Base-by-base conservation (phyloP, 2,888 invertebrate genomes). In the Sesamia inferens region DNA sequence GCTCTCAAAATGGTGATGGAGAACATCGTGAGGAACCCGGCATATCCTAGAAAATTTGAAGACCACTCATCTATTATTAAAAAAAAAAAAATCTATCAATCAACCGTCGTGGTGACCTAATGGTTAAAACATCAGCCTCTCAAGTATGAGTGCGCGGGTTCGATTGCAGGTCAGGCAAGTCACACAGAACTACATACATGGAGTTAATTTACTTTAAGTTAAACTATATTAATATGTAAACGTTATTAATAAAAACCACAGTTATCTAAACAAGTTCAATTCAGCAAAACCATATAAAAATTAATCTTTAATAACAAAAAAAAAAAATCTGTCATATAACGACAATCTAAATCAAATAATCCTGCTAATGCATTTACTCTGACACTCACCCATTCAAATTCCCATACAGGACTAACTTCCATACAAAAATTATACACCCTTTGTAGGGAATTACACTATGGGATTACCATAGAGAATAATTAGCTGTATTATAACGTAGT, bases 401-500 rank as follows among this genome's bases (percentile, higher is more conserved):
- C 94, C 92, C 94, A 94, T 94, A 94, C 90, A 90, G 76, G 74
- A 78, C 57, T 66, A 80, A 85, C 71, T 82, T 74, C 71, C 83
- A 88, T 82, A 90, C 86, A 90, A 90, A 93, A 93, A 91, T 91
- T 92, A 93, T 92, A 93, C 94, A 94, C 92, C 93, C 88, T 89
- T 88, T 80, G 84, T 78, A 62, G 5, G 13, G 61, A 85, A 88
- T 85, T 92, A 91, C 83, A 89, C 88, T 92, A 93, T 94, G 92
- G 93, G 94, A 95, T 95, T 95, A 94, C 76, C 94, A 95, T 96
- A 93, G 89, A 90, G 93, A 84, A 95, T 95, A 95, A 95, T 95
- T 95, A 95, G 95, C 70, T 81, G 89, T 92, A 95, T 96, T 95
- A 94, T 95, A 92, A 86, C 85, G 86, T 91, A 91, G 94, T 94